A percentile compares a stretch with the other conserved stretches of the same genome.
These are phyloP conservation scores for Oophaga pumilio DNA, from an alignment of 2,113 vertebrate genomes.

Conservation along the genomic window DNA sequence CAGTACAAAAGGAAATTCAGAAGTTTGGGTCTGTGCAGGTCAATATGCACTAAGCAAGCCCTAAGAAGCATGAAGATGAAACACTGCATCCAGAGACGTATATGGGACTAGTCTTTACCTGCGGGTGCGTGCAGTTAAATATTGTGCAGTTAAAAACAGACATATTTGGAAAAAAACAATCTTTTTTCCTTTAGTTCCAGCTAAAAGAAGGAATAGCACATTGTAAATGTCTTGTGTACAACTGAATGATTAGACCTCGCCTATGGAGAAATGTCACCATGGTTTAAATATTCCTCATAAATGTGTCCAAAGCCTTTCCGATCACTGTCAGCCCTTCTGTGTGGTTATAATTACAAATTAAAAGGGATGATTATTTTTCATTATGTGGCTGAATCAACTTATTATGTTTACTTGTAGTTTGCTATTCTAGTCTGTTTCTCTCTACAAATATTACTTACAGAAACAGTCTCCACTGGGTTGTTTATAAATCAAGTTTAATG, in stretches of 20 bases:
- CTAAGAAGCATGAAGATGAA: too few relatives aligned
- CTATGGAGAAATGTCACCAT: neutral
- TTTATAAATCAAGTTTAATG: slow-evolving; percentile 12
- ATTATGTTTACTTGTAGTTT: slow-evolving; percentile 1
- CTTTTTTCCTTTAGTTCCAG: neutral
- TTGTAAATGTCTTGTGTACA: neutral
- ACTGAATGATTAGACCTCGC: neutral
- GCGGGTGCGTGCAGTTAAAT: too few relatives aligned
- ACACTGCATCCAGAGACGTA: too few relatives aligned
- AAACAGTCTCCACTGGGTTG: slow-evolving; percentile 2
- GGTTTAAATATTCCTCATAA: neutral
- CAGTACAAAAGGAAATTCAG: too few relatives aligned
- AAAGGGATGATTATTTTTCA: slow-evolving; percentile 12
- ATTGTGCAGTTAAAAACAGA: too few relatives aligned
- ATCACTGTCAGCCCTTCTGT: neutral
- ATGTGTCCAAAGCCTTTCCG: neutral
- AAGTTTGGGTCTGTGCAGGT: too few relatives aligned
- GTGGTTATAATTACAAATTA: neutral
- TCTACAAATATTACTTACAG: slow-evolving; percentile 13
- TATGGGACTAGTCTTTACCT: too few relatives aligned
- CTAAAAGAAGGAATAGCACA: neutral
- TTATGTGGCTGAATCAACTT: slow-evolving; percentile 18
- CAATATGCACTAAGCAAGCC: too few relatives aligned
- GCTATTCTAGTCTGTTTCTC: neutral
- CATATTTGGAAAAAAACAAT: neutral